Evolutionary conservation across 2,797 vertebrate species (phyloP).

Genomic region (Emydoidea blandingii): DNA sequence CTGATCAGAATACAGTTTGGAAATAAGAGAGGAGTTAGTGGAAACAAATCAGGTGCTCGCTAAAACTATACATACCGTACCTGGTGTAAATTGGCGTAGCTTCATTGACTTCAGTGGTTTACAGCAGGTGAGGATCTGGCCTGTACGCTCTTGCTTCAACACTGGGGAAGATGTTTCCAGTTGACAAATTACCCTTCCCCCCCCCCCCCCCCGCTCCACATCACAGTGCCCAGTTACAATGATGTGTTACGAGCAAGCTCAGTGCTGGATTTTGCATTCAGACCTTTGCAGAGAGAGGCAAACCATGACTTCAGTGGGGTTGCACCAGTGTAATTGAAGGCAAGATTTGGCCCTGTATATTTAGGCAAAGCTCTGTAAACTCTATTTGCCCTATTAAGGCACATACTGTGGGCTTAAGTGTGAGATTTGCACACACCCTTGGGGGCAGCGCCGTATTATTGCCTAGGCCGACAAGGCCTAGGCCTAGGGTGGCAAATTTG

Average conservation of each 20-base stretch:
- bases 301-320: background rate
- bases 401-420: conserved; percentile 62
- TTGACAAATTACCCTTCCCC: conserved; percentile 33
- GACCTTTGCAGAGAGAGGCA: background rate
- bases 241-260: background rate
- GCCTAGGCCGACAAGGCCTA: too few relatives aligned
- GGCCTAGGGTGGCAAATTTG: too few relatives aligned
- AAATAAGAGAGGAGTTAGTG: conserved; percentile 63
- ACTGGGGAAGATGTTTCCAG: conserved; percentile 46
- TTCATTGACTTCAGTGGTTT: background rate
- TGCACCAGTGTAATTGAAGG: background rate
- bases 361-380: conserved; percentile 54
- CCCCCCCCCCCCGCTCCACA: background rate
- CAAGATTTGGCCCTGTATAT: background rate
- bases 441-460: background rate
- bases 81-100: background rate
- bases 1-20: conserved; percentile 64
- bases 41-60: background rate
- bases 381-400: background rate
- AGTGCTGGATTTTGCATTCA: conserved; percentile 53
- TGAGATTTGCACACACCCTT: background rate
- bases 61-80: background rate
- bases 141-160: conserved; percentile 45
- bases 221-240: conserved; percentile 43
- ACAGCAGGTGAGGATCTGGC: background rate